phyloP scores from a whole-genome alignment of 2,888 invertebrate species.

The Campoplex nolae region DNA sequence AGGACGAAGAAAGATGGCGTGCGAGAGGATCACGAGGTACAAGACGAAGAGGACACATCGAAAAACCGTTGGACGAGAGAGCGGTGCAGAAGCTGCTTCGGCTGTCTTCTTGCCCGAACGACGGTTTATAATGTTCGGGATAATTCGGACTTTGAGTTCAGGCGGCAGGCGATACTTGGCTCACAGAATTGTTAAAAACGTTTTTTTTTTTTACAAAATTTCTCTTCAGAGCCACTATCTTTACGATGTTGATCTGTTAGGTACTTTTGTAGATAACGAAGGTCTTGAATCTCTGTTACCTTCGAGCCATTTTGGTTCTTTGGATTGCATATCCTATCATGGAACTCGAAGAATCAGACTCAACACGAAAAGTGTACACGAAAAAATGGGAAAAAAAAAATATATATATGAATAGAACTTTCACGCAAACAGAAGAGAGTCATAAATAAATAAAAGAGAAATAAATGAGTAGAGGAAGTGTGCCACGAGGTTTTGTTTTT shows the following conservation, averaged over 20 bases:
- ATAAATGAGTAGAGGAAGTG: conserved; percentile 14
- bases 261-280: neutral
- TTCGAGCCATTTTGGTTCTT: neutral
- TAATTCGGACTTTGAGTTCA: neutral
- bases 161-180: neutral
- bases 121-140: neutral
- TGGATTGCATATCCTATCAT: too few relatives aligned
- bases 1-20: conserved; percentile 61
- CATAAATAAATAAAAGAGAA: conserved; percentile 11
- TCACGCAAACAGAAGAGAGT: neutral
- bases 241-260: neutral
- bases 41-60: conserved; percentile 46
- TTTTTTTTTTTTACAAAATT: neutral
- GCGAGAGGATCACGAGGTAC: conserved; percentile 32
- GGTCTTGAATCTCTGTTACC: too few relatives aligned
- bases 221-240: too few relatives aligned
- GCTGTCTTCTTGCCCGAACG: neutral
- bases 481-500: conserved; percentile 46
- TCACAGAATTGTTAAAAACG: neutral
- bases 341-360: too few relatives aligned
- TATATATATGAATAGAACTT: neutral
- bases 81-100: conserved; percentile 14
- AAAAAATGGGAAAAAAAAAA: neutral
- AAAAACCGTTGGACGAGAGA: conserved; percentile 54
- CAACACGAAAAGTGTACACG: too few relatives aligned